phyloP scores from a whole-genome alignment of 2,797 vertebrate genomes.

The Alectoris magna region DNA sequence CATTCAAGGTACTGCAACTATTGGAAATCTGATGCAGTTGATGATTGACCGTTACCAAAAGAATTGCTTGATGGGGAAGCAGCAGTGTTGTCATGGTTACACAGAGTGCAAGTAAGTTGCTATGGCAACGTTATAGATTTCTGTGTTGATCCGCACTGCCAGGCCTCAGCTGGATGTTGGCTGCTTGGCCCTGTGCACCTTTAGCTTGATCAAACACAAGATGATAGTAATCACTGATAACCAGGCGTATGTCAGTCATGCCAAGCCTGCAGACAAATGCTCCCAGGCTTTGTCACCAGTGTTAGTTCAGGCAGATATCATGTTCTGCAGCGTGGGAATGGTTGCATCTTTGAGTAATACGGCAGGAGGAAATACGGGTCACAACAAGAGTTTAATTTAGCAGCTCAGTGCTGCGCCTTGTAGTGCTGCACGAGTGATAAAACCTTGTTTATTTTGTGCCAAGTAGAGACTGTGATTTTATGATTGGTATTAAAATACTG shows the following conservation, averaged over 20 bases:
- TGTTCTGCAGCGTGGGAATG: not conserved
- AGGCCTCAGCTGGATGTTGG: not conserved
- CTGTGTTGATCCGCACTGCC: not conserved
- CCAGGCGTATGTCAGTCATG: not conserved
- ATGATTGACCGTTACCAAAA: slow-evolving; percentile 18
- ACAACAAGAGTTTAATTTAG: not conserved
- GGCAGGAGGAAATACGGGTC: not conserved
- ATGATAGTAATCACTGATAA: accelerated
- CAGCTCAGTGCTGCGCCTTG: not conserved
- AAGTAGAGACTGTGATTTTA: not conserved
- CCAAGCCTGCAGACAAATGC: not conserved
- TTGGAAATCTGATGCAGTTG: slow-evolving; percentile 21
- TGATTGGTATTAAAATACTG: not conserved
- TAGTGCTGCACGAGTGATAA: not conserved
- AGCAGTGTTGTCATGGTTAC: slow-evolving; percentile 51
- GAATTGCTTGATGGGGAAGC: not conserved
- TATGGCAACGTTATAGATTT: slow-evolving; percentile 43
- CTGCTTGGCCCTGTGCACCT: not conserved
- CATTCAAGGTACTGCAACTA: not conserved
- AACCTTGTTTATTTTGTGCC: not conserved
- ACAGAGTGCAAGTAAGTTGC: not conserved
- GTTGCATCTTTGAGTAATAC: not conserved
- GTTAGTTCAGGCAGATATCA: not conserved
- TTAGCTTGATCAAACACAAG: not conserved
- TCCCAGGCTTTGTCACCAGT: not conserved